A percentile compares a stretch with the other conserved stretches of the same genome.
Evolutionary conservation across 1,140 invertebrate species (phyloP).

Genomic region (Drosophila seguyi): DNA sequence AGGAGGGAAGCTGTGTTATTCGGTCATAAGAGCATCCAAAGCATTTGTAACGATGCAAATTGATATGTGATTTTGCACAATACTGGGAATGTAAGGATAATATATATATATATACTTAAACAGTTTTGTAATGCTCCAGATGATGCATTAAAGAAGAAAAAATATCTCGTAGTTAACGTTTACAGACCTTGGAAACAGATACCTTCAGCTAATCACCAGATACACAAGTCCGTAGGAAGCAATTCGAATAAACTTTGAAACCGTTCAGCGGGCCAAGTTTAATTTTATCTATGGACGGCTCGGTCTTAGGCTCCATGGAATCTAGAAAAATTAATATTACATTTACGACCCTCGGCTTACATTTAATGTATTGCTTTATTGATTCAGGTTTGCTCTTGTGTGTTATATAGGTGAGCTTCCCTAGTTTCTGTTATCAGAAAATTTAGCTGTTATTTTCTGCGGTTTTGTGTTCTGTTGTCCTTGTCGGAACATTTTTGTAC

Average conservation of each 20-base stretch:
- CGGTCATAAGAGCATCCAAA: background rate
- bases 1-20: constrained; percentile 5
- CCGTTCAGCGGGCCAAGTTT: background rate
- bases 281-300: background rate
- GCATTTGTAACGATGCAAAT: constrained; percentile 26
- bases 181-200: background rate
- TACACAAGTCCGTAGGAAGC: no score
- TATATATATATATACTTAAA: background rate
- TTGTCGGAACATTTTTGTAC: constrained; percentile 22
- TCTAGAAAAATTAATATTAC: background rate
- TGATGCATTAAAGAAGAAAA: background rate
- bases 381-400: constrained; percentile 1
- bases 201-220: background rate
- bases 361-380: constrained; percentile 33
- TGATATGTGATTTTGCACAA: constrained; percentile 30
- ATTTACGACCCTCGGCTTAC: background rate
- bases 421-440: constrained; percentile 24
- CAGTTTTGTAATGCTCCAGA: no score
- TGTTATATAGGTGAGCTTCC: no score
- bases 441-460: constrained; percentile 35
- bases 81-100: background rate
- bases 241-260: background rate
- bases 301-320: background rate
- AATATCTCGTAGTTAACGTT: background rate
- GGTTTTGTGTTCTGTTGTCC: constrained; percentile 47